A percentile compares a stretch with the other conserved stretches of the same genome.
Conservation (phyloP, 30 jellyfish, hydroid and myxozoan genomes). For the Pseudorhiza aurosa region DNA sequence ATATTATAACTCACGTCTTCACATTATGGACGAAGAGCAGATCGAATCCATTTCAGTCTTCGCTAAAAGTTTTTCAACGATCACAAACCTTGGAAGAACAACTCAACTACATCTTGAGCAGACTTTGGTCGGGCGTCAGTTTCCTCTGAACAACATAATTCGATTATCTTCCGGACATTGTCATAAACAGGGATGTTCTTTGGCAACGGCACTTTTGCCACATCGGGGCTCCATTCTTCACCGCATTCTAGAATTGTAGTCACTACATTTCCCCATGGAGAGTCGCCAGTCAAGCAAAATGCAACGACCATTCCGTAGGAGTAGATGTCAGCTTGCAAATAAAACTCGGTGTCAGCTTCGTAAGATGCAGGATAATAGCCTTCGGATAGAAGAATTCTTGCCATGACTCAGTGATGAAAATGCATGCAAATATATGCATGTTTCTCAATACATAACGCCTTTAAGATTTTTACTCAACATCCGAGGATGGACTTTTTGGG, state of each 20-base stretch:
- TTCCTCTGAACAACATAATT: conserved; percentile 54
- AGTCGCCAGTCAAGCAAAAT: conserved; percentile 73
- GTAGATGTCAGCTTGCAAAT: conserved; percentile 71
- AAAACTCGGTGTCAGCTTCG: conserved; percentile 64
- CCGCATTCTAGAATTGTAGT: conserved; percentile 53
- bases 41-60: too few species aligned
- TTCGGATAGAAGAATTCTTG: not conserved
- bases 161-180: conserved; percentile 48
- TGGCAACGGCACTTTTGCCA: conserved; percentile 66
- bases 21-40: too few species aligned
- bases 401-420: too few species aligned
- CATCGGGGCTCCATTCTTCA: conserved; percentile 43
- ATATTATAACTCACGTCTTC: too few species aligned
- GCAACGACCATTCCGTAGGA: conserved; percentile 84
- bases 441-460: too few species aligned
- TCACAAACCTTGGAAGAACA: conserved; percentile 55
- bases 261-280: conserved; percentile 64
- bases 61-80: too few species aligned
- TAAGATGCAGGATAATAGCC: conserved; percentile 68
- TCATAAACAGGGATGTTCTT: conserved; percentile 34
- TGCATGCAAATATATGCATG: too few species aligned
- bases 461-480: too few species aligned
- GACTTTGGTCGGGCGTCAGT: conserved; percentile 39
- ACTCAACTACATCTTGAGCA: conserved; percentile 58
- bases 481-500: too few species aligned